Conservation (phyloP, 2,888 invertebrate genomes). For the Nebria brevicollis region DNA sequence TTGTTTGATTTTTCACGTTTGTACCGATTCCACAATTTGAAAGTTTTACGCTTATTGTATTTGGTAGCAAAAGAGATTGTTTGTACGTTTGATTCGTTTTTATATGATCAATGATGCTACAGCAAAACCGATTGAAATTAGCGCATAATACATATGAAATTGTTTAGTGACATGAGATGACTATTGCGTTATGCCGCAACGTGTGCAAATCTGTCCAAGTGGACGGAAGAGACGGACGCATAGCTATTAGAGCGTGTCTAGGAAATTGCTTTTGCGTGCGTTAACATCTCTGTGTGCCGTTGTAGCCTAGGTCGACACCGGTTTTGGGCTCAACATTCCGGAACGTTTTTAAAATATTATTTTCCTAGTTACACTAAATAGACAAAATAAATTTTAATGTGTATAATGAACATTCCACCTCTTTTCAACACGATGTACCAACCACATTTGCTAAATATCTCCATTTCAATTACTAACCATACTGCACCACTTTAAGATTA, state of each 20-base stretch:
- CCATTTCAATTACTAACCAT: too few species aligned
- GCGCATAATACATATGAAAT: background rate
- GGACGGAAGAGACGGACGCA: conserved; percentile 12
- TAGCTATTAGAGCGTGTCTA: conserved; percentile 33
- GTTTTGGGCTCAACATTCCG: conserved; percentile 14
- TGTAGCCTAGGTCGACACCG: conserved; percentile 10
- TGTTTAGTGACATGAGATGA: background rate
- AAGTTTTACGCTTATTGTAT: background rate
- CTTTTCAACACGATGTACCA: background rate
- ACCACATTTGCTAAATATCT: background rate
- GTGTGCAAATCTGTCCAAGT: conserved; percentile 3
- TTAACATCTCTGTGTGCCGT: conserved; percentile 23
- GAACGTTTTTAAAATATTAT: background rate
- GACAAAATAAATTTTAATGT: background rate
- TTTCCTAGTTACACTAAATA: background rate
- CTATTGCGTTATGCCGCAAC: background rate
- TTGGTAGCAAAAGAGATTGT: background rate
- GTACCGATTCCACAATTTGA: background rate
- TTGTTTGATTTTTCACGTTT: background rate
- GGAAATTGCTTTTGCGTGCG: conserved; percentile 27
- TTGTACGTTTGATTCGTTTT: background rate
- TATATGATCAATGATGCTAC: background rate
- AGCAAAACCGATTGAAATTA: background rate
- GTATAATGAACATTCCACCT: background rate
- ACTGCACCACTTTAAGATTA: too few species aligned